Percentiles rank a stretch among this genome's conserved stretches.
Evolutionary conservation across 2,888 invertebrate species (phyloP).

Genomic region (Rhabditoides inermis): DNA sequence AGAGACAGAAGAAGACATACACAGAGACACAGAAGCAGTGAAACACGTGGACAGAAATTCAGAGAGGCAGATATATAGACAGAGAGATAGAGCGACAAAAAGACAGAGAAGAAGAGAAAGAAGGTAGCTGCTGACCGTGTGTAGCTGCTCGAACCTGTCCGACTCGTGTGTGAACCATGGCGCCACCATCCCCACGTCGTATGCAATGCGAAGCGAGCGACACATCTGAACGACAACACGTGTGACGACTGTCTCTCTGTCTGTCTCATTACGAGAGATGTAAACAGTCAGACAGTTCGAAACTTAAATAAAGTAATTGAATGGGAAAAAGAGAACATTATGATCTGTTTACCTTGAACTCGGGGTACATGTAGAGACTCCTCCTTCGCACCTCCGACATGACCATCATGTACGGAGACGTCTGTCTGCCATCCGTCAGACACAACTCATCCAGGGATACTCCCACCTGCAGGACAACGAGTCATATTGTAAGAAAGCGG

Average conservation of each 20-base stretch:
- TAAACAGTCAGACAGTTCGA: neutral
- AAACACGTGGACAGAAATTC: too few species aligned
- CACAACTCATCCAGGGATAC: slow-evolving; percentile 15
- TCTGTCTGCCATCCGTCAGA: slow-evolving; percentile 19
- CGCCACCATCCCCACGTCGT: slow-evolving; percentile 27
- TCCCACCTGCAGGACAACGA: slow-evolving; percentile 19
- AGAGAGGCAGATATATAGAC: too few species aligned
- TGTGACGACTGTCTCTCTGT: too few species aligned
- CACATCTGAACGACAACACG: slow-evolving; percentile 18
- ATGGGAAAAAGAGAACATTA: too few species aligned
- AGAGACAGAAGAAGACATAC: too few species aligned
- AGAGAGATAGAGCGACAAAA: too few species aligned
- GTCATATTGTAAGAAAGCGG: too few species aligned
- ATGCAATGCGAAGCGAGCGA: slow-evolving; percentile 16
- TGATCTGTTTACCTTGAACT: slow-evolving; percentile 31
- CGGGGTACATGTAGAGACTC: slow-evolving; percentile 26
- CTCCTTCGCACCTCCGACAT: slow-evolving; percentile 16
- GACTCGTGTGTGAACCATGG: slow-evolving; percentile 24
- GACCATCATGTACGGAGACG: slow-evolving; percentile 28
- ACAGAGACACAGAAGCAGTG: too few species aligned
- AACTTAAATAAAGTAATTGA: neutral
- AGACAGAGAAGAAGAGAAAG: too few species aligned
- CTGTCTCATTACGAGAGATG: neutral
- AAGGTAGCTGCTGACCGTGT: too few species aligned
- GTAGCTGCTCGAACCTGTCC: slow-evolving; percentile 17